These are phyloP conservation scores for Drosophila novamexicana DNA, from an alignment of 1,140 invertebrate species.

Conservation along the genomic window DNA sequence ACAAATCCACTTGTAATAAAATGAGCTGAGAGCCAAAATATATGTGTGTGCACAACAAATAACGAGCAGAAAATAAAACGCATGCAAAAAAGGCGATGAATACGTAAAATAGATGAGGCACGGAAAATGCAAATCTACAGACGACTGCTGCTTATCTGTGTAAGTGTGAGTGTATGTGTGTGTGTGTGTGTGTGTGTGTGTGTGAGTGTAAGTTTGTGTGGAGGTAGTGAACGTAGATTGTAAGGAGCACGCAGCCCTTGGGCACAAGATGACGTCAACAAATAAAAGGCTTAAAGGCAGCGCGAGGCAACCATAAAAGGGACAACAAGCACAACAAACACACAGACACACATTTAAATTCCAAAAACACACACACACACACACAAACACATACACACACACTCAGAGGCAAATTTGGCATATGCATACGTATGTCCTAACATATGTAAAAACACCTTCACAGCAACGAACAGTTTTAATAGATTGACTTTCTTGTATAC, in stretches of 20 bases:
- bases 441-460: conserved; percentile 35
- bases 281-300: conserved; percentile 44
- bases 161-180: neutral
- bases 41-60: conserved; percentile 48
- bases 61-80: conserved; percentile 60
- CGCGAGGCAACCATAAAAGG: conserved; percentile 37
- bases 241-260: conserved; percentile 6
- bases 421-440: conserved; percentile 9
- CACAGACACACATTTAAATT: conserved; percentile 24
- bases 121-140: conserved; percentile 63
- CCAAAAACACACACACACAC: neutral
- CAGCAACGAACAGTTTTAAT: conserved; percentile 19
- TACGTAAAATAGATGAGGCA: conserved; percentile 76
- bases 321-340: conserved; percentile 20
- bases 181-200: neutral
- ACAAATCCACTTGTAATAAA: conserved; percentile 57
- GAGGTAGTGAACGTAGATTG: neutral
- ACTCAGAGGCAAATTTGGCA: neutral
- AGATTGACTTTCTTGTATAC: conserved; percentile 11
- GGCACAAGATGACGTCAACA: conserved; percentile 32
- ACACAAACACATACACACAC: neutral
- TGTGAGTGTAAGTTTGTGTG: neutral
- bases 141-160: neutral
- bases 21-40: neutral
- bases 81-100: conserved; percentile 77